phyloP scores from a whole-genome alignment of 2,888 invertebrate genomes.

The Morinoia aosen region DNA sequence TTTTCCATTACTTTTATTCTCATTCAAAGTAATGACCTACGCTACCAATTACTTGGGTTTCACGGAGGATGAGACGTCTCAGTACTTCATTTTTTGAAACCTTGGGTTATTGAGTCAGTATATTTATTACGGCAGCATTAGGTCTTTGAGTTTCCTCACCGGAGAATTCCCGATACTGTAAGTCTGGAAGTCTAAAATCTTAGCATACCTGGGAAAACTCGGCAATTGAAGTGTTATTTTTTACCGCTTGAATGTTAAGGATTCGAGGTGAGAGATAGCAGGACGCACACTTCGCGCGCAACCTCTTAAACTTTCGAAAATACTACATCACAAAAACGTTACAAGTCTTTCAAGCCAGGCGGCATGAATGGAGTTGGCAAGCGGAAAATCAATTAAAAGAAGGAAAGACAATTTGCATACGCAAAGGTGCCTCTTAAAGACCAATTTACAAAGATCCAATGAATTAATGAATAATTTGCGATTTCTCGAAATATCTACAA shows the following conservation, averaged over 20 bases:
- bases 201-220: neutral
- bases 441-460: neutral
- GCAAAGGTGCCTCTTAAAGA: neutral
- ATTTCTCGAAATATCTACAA: too few relatives aligned
- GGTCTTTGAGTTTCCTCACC: too few relatives aligned
- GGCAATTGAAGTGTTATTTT: neutral
- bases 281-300: neutral
- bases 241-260: neutral
- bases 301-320: neutral
- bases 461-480: neutral
- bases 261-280: neutral
- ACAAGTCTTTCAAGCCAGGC: neutral
- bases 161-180: too few relatives aligned
- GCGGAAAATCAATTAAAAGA: neutral
- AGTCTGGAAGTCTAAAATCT: neutral
- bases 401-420: neutral
- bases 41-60: too few relatives aligned
- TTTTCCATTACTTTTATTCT: too few relatives aligned
- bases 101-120: too few relatives aligned
- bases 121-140: too few relatives aligned
- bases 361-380: neutral
- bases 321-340: neutral
- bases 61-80: too few relatives aligned
- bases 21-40: too few relatives aligned
- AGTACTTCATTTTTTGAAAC: too few relatives aligned